Conservation (phyloP, 1,140 invertebrate genomes). For the Gonatopus flavifemur region DNA sequence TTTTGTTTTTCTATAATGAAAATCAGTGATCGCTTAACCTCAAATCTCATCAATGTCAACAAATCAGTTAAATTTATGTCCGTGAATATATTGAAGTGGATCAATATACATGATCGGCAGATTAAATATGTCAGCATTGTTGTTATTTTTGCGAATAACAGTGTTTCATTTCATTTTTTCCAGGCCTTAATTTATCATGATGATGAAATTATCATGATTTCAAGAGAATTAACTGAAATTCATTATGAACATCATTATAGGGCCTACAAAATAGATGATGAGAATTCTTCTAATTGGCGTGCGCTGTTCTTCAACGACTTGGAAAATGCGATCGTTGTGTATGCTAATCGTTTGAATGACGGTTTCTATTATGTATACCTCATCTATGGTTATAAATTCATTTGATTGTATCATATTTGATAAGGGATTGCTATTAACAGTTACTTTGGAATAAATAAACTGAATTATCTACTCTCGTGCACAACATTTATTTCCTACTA, state of each 20-base stretch:
- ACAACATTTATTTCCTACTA: too few species aligned
- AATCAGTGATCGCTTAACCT: too few species aligned
- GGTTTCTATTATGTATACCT: conserved; percentile 2
- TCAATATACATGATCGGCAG: not conserved
- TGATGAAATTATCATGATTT: conserved; percentile 4
- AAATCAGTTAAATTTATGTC: too few species aligned
- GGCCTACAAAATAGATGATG: conserved; percentile 5
- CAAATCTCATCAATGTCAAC: too few species aligned
- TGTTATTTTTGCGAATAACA: conserved; percentile 8
- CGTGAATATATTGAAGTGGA: conserved; percentile 12
- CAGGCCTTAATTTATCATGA: not conserved
- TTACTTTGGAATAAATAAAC: too few species aligned
- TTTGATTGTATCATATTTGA: too few species aligned
- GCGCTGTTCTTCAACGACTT: conserved; percentile 6
- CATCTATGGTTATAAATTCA: conserved; percentile 1
- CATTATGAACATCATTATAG: conserved; percentile 13
- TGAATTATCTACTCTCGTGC: too few species aligned
- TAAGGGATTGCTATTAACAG: too few species aligned
- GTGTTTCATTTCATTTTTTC: conserved; percentile 4
- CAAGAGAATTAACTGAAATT: not conserved
- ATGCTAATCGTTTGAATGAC: too few species aligned
- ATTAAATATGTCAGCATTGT: conserved; percentile 3
- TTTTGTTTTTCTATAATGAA: too few species aligned
- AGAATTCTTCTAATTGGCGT: conserved; percentile 1
- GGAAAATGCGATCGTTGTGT: not conserved